Conservation (phyloP, 1,140 invertebrate genomes). For the Neuroterus valhalla region DNA sequence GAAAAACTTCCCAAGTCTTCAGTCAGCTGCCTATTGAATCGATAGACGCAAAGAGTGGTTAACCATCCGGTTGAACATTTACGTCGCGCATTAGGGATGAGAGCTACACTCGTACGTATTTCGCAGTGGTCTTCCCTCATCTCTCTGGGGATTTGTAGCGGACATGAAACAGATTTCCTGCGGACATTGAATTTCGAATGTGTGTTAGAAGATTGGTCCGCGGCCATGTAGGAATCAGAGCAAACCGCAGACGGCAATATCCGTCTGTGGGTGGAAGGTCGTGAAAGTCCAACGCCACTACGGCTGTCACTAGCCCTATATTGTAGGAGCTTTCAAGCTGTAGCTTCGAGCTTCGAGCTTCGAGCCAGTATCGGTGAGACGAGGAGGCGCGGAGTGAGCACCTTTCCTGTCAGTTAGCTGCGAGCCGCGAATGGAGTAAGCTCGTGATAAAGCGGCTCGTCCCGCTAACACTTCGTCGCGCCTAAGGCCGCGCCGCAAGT, state of each 20-base stretch:
- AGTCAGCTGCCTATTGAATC: constrained; percentile 6
- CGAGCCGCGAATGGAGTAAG: constrained; percentile 29
- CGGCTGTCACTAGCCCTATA: constrained; percentile 23
- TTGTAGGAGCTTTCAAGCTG: neutral
- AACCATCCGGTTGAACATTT: constrained; percentile 8
- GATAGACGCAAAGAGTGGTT: constrained; percentile 3
- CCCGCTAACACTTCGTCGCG: constrained; percentile 9
- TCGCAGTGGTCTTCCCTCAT: neutral
- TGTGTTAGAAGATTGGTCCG: constrained; percentile 24
- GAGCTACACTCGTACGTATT: neutral
- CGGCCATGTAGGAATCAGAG: neutral
- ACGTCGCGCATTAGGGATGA: neutral
- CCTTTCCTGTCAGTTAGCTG: constrained; percentile 14
- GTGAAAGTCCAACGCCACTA: constrained; percentile 26
- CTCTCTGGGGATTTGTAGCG: neutral
- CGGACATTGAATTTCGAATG: constrained; percentile 15
- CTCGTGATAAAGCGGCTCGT: neutral
- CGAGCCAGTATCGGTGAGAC: constrained; percentile 16
- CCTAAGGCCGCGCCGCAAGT: constrained; percentile 1
- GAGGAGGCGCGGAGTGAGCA: neutral
- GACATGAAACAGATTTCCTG: constrained; percentile 27
- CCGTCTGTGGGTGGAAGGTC: constrained; percentile 30
- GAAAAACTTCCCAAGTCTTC: neutral
- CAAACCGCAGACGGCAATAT: constrained; percentile 26
- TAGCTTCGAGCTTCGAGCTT: neutral